Percentiles rank a stretch among this genome's conserved stretches.
Conservation (phyloP, 2,797 vertebrate species). For the Mastacembelus armatus region DNA sequence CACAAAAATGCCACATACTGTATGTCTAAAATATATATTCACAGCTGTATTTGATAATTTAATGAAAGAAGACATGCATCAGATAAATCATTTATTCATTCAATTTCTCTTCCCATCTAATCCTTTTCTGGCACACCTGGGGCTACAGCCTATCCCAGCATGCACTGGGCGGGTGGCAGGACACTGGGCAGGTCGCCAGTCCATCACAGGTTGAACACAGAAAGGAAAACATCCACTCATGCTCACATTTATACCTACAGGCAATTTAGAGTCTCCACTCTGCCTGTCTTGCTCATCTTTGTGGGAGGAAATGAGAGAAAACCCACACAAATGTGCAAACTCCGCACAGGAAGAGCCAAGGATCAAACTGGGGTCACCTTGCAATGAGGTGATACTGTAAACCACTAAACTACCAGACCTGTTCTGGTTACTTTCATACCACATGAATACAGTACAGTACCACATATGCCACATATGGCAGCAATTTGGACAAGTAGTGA, state of each 20-base stretch:
- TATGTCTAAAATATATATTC: background rate
- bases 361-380: conserved; percentile 57
- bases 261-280: conserved; percentile 68
- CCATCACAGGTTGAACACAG: conserved; percentile 60
- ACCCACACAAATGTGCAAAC: conserved; percentile 64
- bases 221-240: conserved; percentile 63
- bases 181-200: conserved; percentile 66
- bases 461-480: too few relatives aligned
- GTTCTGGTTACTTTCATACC: conserved; percentile 6
- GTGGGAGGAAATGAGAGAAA: conserved; percentile 63
- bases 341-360: conserved; percentile 44
- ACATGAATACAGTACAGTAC: background rate
- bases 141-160: conserved; percentile 65
- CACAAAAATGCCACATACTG: background rate
- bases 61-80: conserved; percentile 17
- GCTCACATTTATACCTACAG: conserved; percentile 54
- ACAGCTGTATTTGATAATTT: conserved; percentile 15
- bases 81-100: conserved; percentile 49
- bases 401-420: conserved; percentile 27
- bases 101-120: conserved; percentile 49
- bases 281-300: conserved; percentile 52
- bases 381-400: conserved; percentile 36
- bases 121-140: conserved; percentile 59
- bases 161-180: conserved; percentile 62
- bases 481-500: conserved; percentile 9